Evolutionary conservation across 2,888 invertebrate genomes (phyloP).

Genomic region (Periphyllus acericola): DNA sequence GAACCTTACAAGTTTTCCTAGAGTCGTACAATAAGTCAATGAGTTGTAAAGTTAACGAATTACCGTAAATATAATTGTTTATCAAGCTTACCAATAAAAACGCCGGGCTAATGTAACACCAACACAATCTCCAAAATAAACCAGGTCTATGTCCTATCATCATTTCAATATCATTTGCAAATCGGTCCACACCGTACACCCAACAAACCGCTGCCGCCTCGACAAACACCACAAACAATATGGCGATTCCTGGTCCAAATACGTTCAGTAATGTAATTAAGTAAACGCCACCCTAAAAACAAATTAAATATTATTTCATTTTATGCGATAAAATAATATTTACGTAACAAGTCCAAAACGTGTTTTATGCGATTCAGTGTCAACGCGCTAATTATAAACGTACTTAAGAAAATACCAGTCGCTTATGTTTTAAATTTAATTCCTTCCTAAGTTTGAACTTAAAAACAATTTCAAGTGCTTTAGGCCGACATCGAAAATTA

Average conservation of each 20-base stretch:
- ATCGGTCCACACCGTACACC: slow-evolving; percentile 86
- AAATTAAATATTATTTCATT: background rate
- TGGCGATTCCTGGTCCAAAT: slow-evolving; percentile 87
- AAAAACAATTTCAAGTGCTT: background rate
- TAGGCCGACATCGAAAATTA: background rate
- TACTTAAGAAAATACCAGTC: background rate
- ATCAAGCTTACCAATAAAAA: slow-evolving; percentile 77
- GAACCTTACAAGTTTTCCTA: no score
- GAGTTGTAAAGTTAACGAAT: background rate
- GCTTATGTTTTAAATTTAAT: background rate
- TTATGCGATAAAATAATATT: background rate
- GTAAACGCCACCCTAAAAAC: slow-evolving; percentile 84
- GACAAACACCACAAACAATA: slow-evolving; percentile 90
- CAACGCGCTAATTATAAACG: background rate
- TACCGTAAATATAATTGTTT: background rate
- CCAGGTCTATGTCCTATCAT: slow-evolving; percentile 86
- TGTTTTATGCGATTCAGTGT: background rate
- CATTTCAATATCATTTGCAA: slow-evolving; percentile 81
- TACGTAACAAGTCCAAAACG: background rate
- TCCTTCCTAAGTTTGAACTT: background rate
- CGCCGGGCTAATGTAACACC: slow-evolving; percentile 87
- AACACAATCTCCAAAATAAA: slow-evolving; percentile 83
- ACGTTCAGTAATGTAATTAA: slow-evolving; percentile 87
- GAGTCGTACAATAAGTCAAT: background rate
- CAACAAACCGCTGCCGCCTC: slow-evolving; percentile 91